phyloP scores from a whole-genome alignment of 2,888 invertebrate genomes.

The Ophraella communa region DNA sequence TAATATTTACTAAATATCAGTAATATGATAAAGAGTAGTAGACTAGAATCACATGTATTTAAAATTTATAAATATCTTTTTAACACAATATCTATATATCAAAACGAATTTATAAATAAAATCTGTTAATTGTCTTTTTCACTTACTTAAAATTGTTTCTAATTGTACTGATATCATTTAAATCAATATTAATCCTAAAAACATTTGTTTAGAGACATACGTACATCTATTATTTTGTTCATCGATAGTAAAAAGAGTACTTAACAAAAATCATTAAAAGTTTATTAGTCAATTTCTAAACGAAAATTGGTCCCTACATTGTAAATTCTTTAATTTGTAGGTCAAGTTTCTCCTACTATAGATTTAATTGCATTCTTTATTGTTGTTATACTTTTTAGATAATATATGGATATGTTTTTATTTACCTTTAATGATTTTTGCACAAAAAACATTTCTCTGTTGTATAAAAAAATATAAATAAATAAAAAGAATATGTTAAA shows the following conservation, averaged over 20 bases:
- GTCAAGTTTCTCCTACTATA: too few relatives aligned
- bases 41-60: slow-evolving; percentile 49
- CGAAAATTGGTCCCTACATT: not conserved
- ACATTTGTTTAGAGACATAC: not conserved
- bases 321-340: not conserved
- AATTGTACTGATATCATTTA: not conserved
- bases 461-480: too few relatives aligned
- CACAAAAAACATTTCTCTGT: too few relatives aligned
- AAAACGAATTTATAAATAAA: slow-evolving; percentile 19
- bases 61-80: slow-evolving; percentile 44
- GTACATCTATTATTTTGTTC: not conserved
- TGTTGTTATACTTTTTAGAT: too few relatives aligned
- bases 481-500: too few relatives aligned
- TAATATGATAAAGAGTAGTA: slow-evolving; percentile 33
- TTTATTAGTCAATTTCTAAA: not conserved
- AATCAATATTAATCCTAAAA: too few relatives aligned
- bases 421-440: too few relatives aligned
- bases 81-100: slow-evolving; percentile 40
- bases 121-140: slow-evolving; percentile 2
- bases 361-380: too few relatives aligned
- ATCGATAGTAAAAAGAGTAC: too few relatives aligned
- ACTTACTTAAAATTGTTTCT: slow-evolving; percentile 17
- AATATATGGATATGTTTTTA: too few relatives aligned
- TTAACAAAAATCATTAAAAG: too few relatives aligned
- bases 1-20: slow-evolving; percentile 38